phyloP scores from a whole-genome alignment of 2,888 invertebrate species.

The Acrobasis consociella region DNA sequence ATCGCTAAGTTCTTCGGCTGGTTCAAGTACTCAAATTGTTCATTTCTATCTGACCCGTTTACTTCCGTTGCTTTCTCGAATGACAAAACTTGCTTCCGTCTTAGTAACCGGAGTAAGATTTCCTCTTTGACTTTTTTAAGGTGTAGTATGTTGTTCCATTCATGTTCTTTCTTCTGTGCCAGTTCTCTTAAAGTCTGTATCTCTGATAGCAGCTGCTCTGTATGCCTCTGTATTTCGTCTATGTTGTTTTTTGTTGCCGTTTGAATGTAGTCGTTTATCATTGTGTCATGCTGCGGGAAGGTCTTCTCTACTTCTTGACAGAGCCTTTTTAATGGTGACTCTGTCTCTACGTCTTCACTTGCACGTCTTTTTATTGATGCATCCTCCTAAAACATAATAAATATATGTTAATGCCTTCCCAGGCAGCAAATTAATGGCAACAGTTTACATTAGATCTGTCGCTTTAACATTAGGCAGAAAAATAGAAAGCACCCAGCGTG shows the following conservation, averaged over 20 bases:
- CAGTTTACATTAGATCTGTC: too few species aligned
- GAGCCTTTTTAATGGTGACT: conserved; percentile 74
- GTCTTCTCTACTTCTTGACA: conserved; percentile 78
- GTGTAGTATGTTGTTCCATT: conserved; percentile 92
- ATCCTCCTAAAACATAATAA: conserved; percentile 57
- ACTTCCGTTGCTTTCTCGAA: conserved; percentile 70
- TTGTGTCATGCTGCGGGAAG: conserved; percentile 82
- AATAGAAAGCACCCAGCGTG: too few species aligned
- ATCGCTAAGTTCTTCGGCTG: conserved; percentile 72
- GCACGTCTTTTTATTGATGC: conserved; percentile 62
- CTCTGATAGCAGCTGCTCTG: conserved; percentile 85
- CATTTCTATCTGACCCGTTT: conserved; percentile 63
- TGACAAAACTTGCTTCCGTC: conserved; percentile 85
- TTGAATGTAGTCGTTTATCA: conserved; percentile 85
- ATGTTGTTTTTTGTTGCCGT: conserved; percentile 83
- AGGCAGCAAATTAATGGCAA: not conserved
- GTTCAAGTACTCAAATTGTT: conserved; percentile 72
- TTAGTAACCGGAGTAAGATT: conserved; percentile 86
- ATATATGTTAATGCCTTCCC: not conserved
- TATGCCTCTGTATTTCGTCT: conserved; percentile 84
- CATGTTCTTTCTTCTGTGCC: conserved; percentile 91
- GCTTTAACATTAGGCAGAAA: too few species aligned
- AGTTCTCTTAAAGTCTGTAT: conserved; percentile 88
- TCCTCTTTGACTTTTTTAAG: conserved; percentile 93
- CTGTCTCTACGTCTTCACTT: conserved; percentile 71